Conservation (phyloP, 37 sponge, comb jelly and placozoan species). For the Halisarca cf. caerulea region DNA sequence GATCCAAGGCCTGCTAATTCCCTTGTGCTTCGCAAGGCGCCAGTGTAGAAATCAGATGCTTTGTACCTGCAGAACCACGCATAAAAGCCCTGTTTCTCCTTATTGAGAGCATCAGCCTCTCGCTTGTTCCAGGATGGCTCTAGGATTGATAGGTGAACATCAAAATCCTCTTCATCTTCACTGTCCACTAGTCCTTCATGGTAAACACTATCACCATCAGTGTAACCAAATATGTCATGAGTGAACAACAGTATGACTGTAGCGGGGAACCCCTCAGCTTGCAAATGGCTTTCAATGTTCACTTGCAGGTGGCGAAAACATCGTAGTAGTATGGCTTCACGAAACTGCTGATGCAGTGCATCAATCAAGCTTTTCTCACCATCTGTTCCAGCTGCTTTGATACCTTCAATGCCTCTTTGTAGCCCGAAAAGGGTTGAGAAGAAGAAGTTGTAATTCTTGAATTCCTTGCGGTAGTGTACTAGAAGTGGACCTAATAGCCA, state of each 20-base stretch:
- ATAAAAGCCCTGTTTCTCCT: neutral
- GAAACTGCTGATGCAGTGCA: neutral
- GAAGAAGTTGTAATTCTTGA: constrained; percentile 11
- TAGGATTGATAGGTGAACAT: neutral
- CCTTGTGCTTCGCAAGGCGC: neutral
- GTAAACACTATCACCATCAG: neutral
- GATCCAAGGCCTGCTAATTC: neutral
- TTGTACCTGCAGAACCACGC: neutral
- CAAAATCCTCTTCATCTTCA: neutral
- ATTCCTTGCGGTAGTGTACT: constrained; percentile 6
- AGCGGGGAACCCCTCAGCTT: neutral
- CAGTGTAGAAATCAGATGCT: neutral
- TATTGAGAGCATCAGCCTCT: neutral
- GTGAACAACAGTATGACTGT: neutral
- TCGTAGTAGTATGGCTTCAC: too few relatives aligned
- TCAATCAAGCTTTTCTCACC: neutral
- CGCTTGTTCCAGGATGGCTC: neutral
- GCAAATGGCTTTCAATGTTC: constrained; percentile 7
- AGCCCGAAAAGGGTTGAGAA: constrained; percentile 5
- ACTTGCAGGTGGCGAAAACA: constrained; percentile 28
- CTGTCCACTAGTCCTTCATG: neutral
- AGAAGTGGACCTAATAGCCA: constrained; percentile 4
- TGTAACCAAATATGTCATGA: neutral
- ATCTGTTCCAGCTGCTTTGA: too few relatives aligned
- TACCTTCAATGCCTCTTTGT: neutral